Conservation (phyloP, 92 coral and sea anemone genomes). For the Epizoanthus fatuus region DNA sequence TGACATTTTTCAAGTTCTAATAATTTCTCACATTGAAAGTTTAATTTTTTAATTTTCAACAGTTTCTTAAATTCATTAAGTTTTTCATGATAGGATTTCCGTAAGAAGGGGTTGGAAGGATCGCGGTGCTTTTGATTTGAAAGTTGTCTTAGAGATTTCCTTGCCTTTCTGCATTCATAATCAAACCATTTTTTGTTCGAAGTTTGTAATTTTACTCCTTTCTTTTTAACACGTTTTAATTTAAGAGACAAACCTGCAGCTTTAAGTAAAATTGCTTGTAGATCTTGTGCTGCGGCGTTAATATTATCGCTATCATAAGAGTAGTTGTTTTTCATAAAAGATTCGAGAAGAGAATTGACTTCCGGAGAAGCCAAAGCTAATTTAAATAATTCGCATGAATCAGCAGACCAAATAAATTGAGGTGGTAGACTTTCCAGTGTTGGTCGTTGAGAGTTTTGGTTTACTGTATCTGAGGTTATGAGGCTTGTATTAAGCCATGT, state of each 20-base stretch:
- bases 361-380: slow-evolving; percentile 16
- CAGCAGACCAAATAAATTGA: slow-evolving; percentile 43
- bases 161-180: slow-evolving; percentile 31
- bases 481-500: slow-evolving; percentile 45
- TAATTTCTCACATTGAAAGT: slow-evolving; percentile 19
- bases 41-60: slow-evolving; percentile 19
- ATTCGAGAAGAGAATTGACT: slow-evolving; percentile 22
- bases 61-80: slow-evolving; percentile 36
- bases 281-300: slow-evolving; percentile 1
- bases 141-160: slow-evolving; percentile 27
- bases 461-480: not conserved
- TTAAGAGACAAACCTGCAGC: slow-evolving; percentile 24
- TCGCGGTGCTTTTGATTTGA: slow-evolving; percentile 54
- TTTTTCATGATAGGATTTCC: slow-evolving; percentile 26
- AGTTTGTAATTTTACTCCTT: not conserved
- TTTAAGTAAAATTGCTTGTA: slow-evolving; percentile 2
- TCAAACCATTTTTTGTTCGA: slow-evolving; percentile 46
- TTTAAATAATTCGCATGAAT: slow-evolving; percentile 20
- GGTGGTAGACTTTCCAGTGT: slow-evolving; percentile 27
- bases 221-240: not conserved
- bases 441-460: slow-evolving; percentile 25
- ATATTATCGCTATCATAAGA: slow-evolving; percentile 4
- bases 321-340: slow-evolving; percentile 27
- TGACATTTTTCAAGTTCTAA: not conserved
- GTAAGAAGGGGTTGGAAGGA: slow-evolving; percentile 15